phyloP scores from a whole-genome alignment of 2,888 invertebrate species.

The Glyphotaelius pellucidus region DNA sequence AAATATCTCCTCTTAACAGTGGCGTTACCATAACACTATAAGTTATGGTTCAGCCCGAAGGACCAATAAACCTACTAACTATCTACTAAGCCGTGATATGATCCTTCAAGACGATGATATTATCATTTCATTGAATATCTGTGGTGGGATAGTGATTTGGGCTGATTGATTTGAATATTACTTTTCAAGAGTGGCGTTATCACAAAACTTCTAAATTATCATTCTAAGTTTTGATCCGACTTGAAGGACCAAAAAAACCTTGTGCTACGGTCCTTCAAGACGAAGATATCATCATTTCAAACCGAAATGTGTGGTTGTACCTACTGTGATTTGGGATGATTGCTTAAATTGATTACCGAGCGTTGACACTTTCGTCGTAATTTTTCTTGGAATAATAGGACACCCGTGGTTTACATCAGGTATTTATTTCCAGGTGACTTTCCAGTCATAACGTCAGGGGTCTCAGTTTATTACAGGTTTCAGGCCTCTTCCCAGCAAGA shows the following conservation, averaged over 20 bases:
- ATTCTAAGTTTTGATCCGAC: neutral
- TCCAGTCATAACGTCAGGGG: neutral
- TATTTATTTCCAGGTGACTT: neutral
- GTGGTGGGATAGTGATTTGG: too few relatives aligned
- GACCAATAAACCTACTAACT: too few relatives aligned
- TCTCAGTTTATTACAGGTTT: neutral
- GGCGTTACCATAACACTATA: too few relatives aligned
- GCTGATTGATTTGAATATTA: constrained; percentile 57
- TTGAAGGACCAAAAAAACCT: neutral
- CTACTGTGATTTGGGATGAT: too few relatives aligned
- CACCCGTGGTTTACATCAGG: neutral
- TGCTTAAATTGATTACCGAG: neutral
- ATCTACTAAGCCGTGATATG: too few relatives aligned
- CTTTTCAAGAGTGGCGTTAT: constrained; percentile 50
- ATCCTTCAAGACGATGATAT: too few relatives aligned
- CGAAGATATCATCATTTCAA: too few relatives aligned
- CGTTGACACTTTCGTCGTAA: neutral
- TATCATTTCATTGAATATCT: too few relatives aligned
- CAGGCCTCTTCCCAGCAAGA: neutral
- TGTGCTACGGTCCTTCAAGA: too few relatives aligned
- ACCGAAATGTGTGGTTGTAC: too few relatives aligned
- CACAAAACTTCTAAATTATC: neutral
- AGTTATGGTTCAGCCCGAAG: too few relatives aligned
- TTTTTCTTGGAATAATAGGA: neutral
- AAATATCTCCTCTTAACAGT: neutral